Evolutionary conservation across 2,888 invertebrate species (phyloP), one percentile per base, ranked within the genome.

Genomic region (Luperina testacea): DNA sequence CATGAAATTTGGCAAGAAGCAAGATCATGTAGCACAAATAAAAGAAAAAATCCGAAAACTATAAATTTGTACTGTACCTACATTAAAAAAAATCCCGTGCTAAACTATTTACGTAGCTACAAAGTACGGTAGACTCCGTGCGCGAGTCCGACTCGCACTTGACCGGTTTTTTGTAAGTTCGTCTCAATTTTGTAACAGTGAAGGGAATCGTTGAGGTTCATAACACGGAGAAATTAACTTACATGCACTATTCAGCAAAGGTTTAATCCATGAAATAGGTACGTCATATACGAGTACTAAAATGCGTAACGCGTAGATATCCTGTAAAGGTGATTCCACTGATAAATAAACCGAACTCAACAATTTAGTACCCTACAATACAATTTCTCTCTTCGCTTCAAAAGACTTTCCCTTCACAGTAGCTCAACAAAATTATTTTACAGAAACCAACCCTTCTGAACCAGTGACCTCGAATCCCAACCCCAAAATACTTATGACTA

Each of bases 401-500:
- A 67, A 76, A 51, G 24, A 42, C 48, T 81, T 74, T 64, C 68
- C 15, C 9, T 72, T 72, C 38, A 76, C 76, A 78, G 72, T 67
- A 76, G 32, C 24, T 72, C 70, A 77, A 78, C 65, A 71, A 73
- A 74, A 72, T 48, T 71, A 27, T 77, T 77, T 82, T 61, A 38
- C 53, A 70, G 42, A 65, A 65, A 71, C 24, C 84, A 84, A 86
- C 83, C 88, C 83, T 82, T 87, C 73, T 82, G 59, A 63, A 65
- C 76, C 72, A 77, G 68, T 86, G 85, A 85, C 87, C 86, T 79
- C 81, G 78, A 88, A 83, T 80, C 79, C 77, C 70, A 75, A 82
- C 73, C 77, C 77, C 70, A 78, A 91, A 92, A 92, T 92, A 92
- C 89, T 88, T 81, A 88, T 92, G 92, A 90, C 89, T 90, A 92